Conservation (phyloP, 2,797 vertebrate species). For the Rhinella marina region DNA sequence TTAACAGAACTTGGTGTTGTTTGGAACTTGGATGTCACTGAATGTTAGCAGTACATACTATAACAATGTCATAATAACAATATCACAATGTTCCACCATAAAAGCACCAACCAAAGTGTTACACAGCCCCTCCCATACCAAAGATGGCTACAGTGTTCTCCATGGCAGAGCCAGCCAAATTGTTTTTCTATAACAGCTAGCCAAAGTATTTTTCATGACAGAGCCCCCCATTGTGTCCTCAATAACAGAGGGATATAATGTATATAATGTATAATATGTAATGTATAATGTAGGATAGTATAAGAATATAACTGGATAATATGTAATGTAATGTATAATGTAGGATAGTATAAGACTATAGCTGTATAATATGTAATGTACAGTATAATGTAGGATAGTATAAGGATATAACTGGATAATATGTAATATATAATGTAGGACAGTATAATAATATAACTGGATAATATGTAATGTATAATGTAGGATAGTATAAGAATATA, state of each 20-base stretch:
- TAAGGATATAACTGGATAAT: too few species aligned
- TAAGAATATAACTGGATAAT: neutral
- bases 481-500: too few species aligned
- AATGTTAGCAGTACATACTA: neutral
- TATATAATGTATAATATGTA: neutral
- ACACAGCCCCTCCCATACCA: neutral
- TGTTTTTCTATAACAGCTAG: neutral
- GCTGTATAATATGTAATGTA: too few species aligned
- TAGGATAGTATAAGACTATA: neutral
- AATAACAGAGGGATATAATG: too few species aligned
- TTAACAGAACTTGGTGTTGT: neutral
- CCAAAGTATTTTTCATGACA: neutral
- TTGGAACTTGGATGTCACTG: neutral
- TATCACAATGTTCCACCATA: neutral
- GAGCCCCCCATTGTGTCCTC: too few species aligned
- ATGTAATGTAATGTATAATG: neutral
- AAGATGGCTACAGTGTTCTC: neutral
- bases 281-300: neutral
- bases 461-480: too few species aligned
- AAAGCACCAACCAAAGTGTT: too few species aligned
- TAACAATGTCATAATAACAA: neutral
- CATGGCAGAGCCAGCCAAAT: neutral
- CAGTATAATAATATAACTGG: neutral
- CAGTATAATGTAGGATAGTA: too few species aligned
- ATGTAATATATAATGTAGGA: neutral